Conservation (phyloP, 2,113 vertebrate species). For the Leiothrix lutea region DNA sequence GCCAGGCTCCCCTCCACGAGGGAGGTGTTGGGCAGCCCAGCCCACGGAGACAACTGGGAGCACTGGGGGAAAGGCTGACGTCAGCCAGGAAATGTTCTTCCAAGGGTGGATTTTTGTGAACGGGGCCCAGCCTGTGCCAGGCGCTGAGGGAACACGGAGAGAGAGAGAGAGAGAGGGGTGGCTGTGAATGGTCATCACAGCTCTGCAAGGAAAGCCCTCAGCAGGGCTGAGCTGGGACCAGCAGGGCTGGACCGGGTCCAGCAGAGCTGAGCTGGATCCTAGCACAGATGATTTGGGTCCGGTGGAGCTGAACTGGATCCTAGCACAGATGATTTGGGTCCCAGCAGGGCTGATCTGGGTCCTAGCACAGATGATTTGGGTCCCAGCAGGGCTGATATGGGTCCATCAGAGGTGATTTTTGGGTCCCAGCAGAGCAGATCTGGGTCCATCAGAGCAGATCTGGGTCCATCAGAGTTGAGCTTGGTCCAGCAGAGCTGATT, state of each 20-base stretch:
- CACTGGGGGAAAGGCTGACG: not conserved
- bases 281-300: not conserved
- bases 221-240: fast-evolving
- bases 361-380: fast-evolving
- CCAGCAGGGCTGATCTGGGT: fast-evolving
- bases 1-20: not conserved
- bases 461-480: not conserved
- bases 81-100: not conserved
- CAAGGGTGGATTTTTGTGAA: fast-evolving
- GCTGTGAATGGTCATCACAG: not conserved
- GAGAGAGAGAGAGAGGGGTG: not conserved
- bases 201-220: fast-evolving
- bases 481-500: not conserved
- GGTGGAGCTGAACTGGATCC: fast-evolving
- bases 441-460: not conserved
- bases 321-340: fast-evolving
- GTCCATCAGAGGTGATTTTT: fast-evolving
- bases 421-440: not conserved
- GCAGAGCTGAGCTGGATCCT: fast-evolving
- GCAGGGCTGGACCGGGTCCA: fast-evolving
- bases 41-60: not conserved
- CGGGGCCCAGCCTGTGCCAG: not conserved
- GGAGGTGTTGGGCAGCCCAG: not conserved
- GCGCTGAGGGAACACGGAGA: fast-evolving
- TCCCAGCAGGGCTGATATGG: fast-evolving